Percentiles rank a stretch among this genome's conserved stretches.
Conservation (phyloP, 2,888 invertebrate genomes). For the Hedychridium roseum region DNA sequence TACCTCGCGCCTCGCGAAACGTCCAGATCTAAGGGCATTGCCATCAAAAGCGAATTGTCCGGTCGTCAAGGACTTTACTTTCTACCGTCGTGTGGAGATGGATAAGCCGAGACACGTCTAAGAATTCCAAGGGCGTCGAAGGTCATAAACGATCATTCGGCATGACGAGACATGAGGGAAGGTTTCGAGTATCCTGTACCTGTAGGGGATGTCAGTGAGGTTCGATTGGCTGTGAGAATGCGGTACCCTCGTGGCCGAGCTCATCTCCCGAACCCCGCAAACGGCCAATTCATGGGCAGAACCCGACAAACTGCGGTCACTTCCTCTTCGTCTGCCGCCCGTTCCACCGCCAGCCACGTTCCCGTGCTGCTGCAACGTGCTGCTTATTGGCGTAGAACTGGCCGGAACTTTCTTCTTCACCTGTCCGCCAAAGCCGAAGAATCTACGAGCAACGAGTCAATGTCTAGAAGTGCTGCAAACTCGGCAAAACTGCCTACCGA, state of each 20-base stretch:
- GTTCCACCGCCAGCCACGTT: conserved; percentile 51
- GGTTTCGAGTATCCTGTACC: conserved; percentile 65
- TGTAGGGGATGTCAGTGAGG: conserved; percentile 84
- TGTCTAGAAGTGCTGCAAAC: no score
- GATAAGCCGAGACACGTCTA: no score
- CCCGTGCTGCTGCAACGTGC: conserved; percentile 58
- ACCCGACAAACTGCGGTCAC: conserved; percentile 84
- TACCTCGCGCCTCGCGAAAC: background rate
- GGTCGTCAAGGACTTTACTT: no score
- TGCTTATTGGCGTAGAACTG: conserved; percentile 67
- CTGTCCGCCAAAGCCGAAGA: conserved; percentile 89
- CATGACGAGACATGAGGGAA: background rate
- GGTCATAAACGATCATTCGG: conserved; percentile 1
- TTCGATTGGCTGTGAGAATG: conserved; percentile 93
- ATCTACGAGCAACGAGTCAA: conserved; percentile 67
- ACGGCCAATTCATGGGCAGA: conserved; percentile 84
- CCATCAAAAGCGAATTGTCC: no score
- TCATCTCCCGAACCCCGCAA: conserved; percentile 71
- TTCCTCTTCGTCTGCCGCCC: conserved; percentile 74
- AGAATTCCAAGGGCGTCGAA: no score
- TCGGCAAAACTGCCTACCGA: no score
- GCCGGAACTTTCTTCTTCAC: conserved; percentile 84
- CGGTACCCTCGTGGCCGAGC: conserved; percentile 70
- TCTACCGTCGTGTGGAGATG: no score
- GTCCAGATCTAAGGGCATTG: no score